Evolutionary conservation across 1,140 invertebrate genomes (phyloP), one percentile per base, ranked within the genome.

Genomic region (Rhagoletis pomonella): DNA sequence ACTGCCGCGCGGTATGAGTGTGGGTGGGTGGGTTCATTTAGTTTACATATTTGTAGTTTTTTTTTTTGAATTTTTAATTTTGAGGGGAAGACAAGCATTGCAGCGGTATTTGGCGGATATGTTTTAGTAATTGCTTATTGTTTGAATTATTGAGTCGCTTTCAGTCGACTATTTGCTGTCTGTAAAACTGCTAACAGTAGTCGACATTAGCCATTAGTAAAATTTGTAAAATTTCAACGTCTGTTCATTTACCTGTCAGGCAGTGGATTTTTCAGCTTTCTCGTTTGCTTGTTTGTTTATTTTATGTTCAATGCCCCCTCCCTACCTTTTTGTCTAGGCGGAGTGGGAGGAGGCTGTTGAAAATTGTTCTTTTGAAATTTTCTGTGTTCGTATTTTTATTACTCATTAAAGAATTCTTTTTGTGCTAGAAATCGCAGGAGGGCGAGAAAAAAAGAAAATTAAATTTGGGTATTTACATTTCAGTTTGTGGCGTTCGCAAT

Each of bases 111-210:
- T 55, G 50, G 17, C 17, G 60, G 60, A 62, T 7, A 44, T n/a
- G 39, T 42, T 17, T 39, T 17, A 42, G 44, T 73, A 73, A 73
- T 73, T 47, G 67, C 12, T 73, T 73, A 73, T 44, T 42, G 67
- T 4, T 44, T 73, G 67, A 73, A 73, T 73, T 73, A 73, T 47
- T 73, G 42, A 73, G 67, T 73, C 67, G 44, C 67, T 73, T 14
- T 47, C 10, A 47, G 67, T 42, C 42, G 42, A 29, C 29, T 29
- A 19, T 9, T 42, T 39, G 17, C 39, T 55, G 50, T 55, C 67
- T 12, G 3, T 47, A 12, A 55, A 55, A 55, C 50, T 42, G 12
- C 3, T 42, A 47, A 12, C 67, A 44, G 17, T 42, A 17, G 42
- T 73, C 42, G 67, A 73, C 67, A 73, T 44, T 73, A 73, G 67